phyloP scores from a whole-genome alignment of 2,113 vertebrate genomes.

The Siphamia tubifer region DNA sequence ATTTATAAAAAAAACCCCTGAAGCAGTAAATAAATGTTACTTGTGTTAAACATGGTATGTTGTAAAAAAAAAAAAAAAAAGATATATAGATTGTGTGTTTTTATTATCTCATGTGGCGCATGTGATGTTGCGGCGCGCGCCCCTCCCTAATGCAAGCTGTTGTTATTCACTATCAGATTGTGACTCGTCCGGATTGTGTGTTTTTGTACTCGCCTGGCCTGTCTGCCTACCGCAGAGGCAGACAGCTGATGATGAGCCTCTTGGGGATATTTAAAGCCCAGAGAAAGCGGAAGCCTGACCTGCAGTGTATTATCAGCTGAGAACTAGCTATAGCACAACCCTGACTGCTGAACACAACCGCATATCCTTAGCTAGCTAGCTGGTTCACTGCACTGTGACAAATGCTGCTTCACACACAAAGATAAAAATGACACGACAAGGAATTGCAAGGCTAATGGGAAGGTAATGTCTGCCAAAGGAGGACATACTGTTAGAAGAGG shows the following conservation, averaged over 20 bases:
- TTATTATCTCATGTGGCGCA: not conserved
- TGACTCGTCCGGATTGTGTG: not conserved
- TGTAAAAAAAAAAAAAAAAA: too few relatives aligned
- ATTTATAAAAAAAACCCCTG: too few relatives aligned
- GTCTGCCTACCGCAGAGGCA: not conserved
- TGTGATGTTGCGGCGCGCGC: not conserved
- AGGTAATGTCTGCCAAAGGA: not conserved
- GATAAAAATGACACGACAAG: not conserved
- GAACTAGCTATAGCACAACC: slow-evolving; percentile 1
- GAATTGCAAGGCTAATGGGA: not conserved
- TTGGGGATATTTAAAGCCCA: slow-evolving; percentile 35
- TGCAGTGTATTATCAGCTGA: slow-evolving; percentile 16
- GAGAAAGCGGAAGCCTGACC: slow-evolving; percentile 43
- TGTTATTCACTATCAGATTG: not conserved
- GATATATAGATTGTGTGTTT: too few relatives aligned
- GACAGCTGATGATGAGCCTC: slow-evolving; percentile 28
- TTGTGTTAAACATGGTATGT: too few relatives aligned
- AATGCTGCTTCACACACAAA: not conserved
- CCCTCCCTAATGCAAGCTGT: slow-evolving; percentile 15
- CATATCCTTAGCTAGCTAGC: not conserved
- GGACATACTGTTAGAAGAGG: not conserved
- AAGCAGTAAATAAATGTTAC: too few relatives aligned
- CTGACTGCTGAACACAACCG: too few relatives aligned
- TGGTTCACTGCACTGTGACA: not conserved
- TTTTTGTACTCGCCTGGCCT: not conserved